Evolutionary conservation across 2,797 vertebrate genomes (phyloP), one percentile per base, ranked within the genome.

Genomic region (Pangasius larnaudii): DNA sequence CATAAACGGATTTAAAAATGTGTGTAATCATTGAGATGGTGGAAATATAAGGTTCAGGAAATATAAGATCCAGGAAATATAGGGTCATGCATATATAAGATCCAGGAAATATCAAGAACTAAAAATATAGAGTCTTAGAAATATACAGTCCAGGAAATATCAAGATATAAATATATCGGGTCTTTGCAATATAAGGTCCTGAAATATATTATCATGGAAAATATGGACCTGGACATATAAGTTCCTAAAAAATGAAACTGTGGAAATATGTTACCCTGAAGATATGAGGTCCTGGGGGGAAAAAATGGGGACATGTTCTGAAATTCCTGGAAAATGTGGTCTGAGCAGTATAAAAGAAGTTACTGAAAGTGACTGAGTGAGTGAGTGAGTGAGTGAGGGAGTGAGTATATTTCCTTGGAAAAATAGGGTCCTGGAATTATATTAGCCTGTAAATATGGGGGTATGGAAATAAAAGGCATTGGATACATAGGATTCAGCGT

Each of bases 61-160:
- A 19, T 69, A 36, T 18, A 69, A 16, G 30, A 5, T 71, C 9
- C 67, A 22, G 18, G 33, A 39, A 71, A 71, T 61, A 69, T 19
- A 67, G n/a, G 1, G 11, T 30, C 13, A 13, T 33, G 63, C 14
- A 36, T 33, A 33, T 33, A 33, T 0, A 67, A 0, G 6, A 14
- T 69, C 14, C 89, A 93, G 93, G 92, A 67, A 71, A 36, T 19
- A 9, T 2, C 8, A 18, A 1, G 7, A 8, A 18, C 33, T 39
- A 33, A 7, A 69, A 36, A 36, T 4, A 72, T 24, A 24, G 19
- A 2, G 19, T 72, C 2, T 22, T 10, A 19, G 7, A 71, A 22
- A 71, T 71, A 19, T 39, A 72, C 3, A 4, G 3, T 74, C 10
- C 22, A 13, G 39, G 10, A 46, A 42, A 74, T 46, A 42, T 7